Base-by-base conservation (phyloP, 2,888 invertebrate genomes). In the Heteropelma amictum region DNA sequence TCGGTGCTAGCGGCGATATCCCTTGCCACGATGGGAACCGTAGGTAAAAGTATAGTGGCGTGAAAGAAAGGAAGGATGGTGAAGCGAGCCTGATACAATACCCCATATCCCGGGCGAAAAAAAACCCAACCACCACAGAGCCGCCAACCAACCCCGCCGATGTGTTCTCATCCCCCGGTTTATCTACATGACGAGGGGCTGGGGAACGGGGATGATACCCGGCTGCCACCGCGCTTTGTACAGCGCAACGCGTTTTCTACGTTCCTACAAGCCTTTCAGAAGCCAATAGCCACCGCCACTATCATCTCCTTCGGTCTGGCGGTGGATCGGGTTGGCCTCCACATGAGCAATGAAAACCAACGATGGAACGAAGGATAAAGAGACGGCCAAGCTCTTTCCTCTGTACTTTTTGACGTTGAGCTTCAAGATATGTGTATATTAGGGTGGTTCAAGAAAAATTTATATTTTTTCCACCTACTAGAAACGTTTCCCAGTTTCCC, bases 91-190 rank as follows among this genome's bases (percentile, higher is more conserved):
- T 76, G 84, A 86, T 86, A 85, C 87, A 85, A 87, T 86, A 84
- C 83, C 85, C 82, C 83, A 82, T 85, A 87, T 86, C 84, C 82
- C 81, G 73, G 77, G 80, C 77, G 80, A 83, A 73, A n/a, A n/a
- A n/a, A n/a, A 78, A 79, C 45, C 67, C 75, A 71, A 76, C 77
- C 77, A 49, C 74, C 65, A 12, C 42, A 35, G n/a, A n/a, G 35
- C 68, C 63, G n/a, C 61, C 63, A 63, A 49, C 72, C 65, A 33
- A 53, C 60, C 49, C 56, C 14, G 63, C n/a, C n/a, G n/a, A n/a
- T n/a, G 58, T 63, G 47, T 49, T 38, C 61, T 61, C 72, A 51
- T 58, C 33, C 67, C 67, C 47, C 38, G 21, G 3, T n/a, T n/a
- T n/a, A n/a, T n/a, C n/a, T n/a, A n/a, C n/a, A n/a, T n/a, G n/a